phyloP scores from a whole-genome alignment of 2,113 vertebrate genomes.

The Collichthys lucidus region DNA sequence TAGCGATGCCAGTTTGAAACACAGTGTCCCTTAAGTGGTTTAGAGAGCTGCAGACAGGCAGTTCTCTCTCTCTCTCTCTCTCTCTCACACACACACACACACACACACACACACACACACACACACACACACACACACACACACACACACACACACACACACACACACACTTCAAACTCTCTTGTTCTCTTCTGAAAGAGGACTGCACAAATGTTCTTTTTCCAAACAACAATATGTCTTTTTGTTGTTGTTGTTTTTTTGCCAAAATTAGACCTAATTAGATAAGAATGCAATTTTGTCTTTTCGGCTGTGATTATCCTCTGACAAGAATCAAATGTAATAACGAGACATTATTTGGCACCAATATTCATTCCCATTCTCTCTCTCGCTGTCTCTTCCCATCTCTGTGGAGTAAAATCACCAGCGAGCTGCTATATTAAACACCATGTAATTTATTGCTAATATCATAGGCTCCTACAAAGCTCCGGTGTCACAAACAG shows the following conservation, averaged over 20 bases:
- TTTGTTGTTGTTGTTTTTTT: constrained; percentile 24
- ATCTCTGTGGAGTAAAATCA: constrained; percentile 50
- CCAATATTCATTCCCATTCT: constrained; percentile 33
- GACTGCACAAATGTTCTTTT: constrained; percentile 41
- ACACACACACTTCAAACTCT: constrained; percentile 33
- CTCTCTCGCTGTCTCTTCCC: constrained; percentile 34
- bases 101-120: constrained; percentile 30
- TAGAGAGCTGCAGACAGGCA: constrained; percentile 63
- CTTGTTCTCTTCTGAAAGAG: constrained; percentile 11
- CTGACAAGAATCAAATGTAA: constrained; percentile 59
- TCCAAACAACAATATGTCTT: constrained; percentile 60
- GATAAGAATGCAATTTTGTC: constrained; percentile 62
- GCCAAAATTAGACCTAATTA: constrained; percentile 59
- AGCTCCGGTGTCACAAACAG: constrained; percentile 68
- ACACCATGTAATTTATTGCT: constrained; percentile 69
- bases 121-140: constrained; percentile 30
- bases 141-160: constrained; percentile 23
- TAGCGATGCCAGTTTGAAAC: constrained; percentile 76
- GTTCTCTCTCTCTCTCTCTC: no score
- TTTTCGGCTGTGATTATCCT: constrained; percentile 57
- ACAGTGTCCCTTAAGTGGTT: constrained; percentile 72
- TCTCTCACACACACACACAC: constrained; percentile 25
- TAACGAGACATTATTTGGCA: constrained; percentile 58
- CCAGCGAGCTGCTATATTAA: constrained; percentile 56
- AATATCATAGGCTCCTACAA: constrained; percentile 58